phyloP scores from a whole-genome alignment of 2,888 invertebrate genomes.

The Euproctis similis region DNA sequence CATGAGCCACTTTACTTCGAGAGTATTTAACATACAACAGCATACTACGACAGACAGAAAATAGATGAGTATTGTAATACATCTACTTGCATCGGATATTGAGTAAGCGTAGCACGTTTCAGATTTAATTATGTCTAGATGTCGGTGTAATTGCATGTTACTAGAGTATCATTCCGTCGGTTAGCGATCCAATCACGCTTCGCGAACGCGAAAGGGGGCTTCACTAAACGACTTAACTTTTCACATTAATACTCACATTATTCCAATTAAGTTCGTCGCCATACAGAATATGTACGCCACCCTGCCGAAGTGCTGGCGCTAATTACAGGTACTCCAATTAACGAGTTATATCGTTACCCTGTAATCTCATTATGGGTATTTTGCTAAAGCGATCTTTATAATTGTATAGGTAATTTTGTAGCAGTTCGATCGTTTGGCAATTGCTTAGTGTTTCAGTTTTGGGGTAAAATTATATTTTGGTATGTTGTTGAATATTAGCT shows the following conservation, averaged over 20 bases:
- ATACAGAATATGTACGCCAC: constrained; percentile 52
- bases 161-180: constrained; percentile 39
- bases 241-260: constrained; percentile 67
- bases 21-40: too few species aligned
- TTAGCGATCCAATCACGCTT: constrained; percentile 30
- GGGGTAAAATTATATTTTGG: too few species aligned
- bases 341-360: constrained; percentile 46
- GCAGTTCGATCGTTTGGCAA: constrained; percentile 6
- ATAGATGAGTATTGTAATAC: too few species aligned
- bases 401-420: constrained; percentile 18
- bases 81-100: constrained; percentile 25
- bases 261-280: constrained; percentile 61
- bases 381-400: constrained; percentile 27
- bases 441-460: too few species aligned
- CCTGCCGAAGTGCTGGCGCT: constrained; percentile 46
- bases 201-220: constrained; percentile 41
- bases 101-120: constrained; percentile 50
- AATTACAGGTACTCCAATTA: constrained; percentile 61
- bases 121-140: constrained; percentile 56
- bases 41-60: too few species aligned
- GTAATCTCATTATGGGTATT: constrained; percentile 42
- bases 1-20: too few species aligned
- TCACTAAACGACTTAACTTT: constrained; percentile 64
- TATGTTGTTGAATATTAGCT: too few species aligned
- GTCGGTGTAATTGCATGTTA: constrained; percentile 50